phyloP scores from a whole-genome alignment of 2,888 invertebrate genomes.

The Drosophila robusta region DNA sequence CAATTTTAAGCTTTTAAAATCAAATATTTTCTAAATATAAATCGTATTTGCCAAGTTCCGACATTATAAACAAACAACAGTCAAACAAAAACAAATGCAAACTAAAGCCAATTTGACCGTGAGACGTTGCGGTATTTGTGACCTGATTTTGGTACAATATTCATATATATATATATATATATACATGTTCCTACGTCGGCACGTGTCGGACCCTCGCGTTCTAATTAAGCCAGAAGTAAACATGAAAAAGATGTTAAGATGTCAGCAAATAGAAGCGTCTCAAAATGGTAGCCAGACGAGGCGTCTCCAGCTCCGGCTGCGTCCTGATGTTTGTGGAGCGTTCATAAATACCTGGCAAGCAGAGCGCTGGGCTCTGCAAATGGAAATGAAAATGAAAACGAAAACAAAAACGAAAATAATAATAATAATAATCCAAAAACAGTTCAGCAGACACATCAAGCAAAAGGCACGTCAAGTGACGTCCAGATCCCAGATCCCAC shows the following conservation, averaged over 20 bases:
- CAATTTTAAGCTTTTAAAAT: no score
- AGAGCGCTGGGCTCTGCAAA: conserved; percentile 17
- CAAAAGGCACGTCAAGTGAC: conserved; percentile 37
- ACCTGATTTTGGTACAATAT: neutral
- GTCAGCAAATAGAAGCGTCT: conserved; percentile 38
- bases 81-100: no score
- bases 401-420: conserved; percentile 47
- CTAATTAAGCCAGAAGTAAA: conserved; percentile 70
- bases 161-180: neutral
- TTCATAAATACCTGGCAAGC: conserved; percentile 65
- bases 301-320: neutral
- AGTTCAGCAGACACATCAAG: conserved; percentile 61
- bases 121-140: neutral
- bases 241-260: conserved; percentile 52
- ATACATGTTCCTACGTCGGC: conserved; percentile 5
- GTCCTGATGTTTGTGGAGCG: conserved; percentile 35
- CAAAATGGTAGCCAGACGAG: conserved; percentile 27
- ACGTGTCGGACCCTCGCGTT: conserved; percentile 27
- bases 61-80: no score
- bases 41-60: no score
- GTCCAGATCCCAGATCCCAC: neutral
- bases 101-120: no score
- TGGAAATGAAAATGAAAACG: conserved; percentile 26
- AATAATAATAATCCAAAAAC: conserved; percentile 68
- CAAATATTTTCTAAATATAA: no score